Conservation (phyloP, 2,797 vertebrate species). For the Cynodonichthys magdalenae region DNA sequence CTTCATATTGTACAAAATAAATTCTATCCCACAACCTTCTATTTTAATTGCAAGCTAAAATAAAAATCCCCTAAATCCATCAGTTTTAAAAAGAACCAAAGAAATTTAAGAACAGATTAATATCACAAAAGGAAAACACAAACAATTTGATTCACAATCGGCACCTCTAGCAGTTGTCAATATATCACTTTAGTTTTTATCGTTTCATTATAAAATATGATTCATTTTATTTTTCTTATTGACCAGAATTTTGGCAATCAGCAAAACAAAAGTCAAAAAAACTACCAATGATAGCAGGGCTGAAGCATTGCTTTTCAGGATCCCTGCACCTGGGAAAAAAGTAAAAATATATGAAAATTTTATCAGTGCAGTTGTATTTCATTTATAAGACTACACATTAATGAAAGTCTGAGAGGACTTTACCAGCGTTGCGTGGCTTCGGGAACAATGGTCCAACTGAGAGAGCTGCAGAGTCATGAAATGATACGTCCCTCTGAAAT, state of each 20-base stretch:
- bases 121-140: too few species aligned
- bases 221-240: background rate
- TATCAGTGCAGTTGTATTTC: background rate
- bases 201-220: too few species aligned
- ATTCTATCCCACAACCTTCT: too few species aligned
- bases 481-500: conserved; percentile 2
- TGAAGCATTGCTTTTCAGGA: background rate
- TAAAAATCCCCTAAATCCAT: too few species aligned
- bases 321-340: background rate
- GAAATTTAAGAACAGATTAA: too few species aligned
- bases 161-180: too few species aligned
- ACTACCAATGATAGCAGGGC: background rate
- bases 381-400: background rate
- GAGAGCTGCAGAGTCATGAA: conserved; percentile 36
- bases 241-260: background rate
- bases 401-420: background rate
- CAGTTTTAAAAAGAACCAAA: too few species aligned
- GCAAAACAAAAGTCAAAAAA: background rate
- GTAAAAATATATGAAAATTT: background rate
- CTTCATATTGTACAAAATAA: background rate
- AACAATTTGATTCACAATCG: too few species aligned
- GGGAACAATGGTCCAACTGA: conserved; percentile 54
- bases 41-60: too few species aligned
- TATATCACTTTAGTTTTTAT: too few species aligned
- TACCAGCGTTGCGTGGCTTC: background rate